Percentiles rank a stretch among this genome's conserved stretches.
These are phyloP conservation scores for Gobionotothen gibberifrons DNA, from an alignment of 2,797 vertebrate species.

Conservation along the genomic window DNA sequence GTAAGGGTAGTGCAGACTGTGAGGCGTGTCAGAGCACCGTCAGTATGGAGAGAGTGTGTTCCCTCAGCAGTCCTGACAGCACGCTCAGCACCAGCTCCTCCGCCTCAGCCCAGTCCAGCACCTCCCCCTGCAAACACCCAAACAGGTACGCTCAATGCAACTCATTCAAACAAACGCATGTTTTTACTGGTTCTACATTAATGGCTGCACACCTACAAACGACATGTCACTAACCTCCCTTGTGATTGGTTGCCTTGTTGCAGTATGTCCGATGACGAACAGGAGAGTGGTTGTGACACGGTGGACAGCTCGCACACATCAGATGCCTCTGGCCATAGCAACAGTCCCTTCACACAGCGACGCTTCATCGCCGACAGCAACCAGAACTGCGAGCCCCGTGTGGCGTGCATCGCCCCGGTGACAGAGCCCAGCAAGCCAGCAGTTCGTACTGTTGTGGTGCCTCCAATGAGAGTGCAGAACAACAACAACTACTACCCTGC, in stretches of 20 bases:
- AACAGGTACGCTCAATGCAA: conserved; percentile 86
- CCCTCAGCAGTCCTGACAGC: conserved; percentile 96
- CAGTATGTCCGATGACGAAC: conserved; percentile 97
- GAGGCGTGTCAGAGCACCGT: conserved; percentile 97
- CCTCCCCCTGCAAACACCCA: conserved; percentile 93
- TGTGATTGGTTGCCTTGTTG: conserved; percentile 1
- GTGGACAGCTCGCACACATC: conserved; percentile 94
- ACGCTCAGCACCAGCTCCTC: conserved; percentile 96
- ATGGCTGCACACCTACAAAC: background rate
- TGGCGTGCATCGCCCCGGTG: conserved; percentile 82
- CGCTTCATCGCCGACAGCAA: conserved; percentile 87
- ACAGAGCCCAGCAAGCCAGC: conserved; percentile 87
- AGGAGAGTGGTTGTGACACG: conserved; percentile 95
- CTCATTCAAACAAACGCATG: background rate
- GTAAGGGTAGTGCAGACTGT: conserved; percentile 94
- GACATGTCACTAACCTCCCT: background rate
- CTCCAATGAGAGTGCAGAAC: conserved; percentile 91
- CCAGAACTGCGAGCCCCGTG: conserved; percentile 86
- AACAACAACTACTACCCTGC: conserved; percentile 84
- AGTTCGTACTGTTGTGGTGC: conserved; percentile 93
- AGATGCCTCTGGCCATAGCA: conserved; percentile 88
- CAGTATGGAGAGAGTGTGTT: conserved; percentile 96
- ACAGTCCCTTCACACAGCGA: conserved; percentile 90
- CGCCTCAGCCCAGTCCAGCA: conserved; percentile 90
- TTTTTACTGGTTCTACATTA: background rate